A percentile compares a stretch with the other conserved stretches of the same genome.
These are phyloP conservation scores for Eudasyphora cyanicolor DNA, from an alignment of 2,888 invertebrate species.

Conservation along the genomic window DNA sequence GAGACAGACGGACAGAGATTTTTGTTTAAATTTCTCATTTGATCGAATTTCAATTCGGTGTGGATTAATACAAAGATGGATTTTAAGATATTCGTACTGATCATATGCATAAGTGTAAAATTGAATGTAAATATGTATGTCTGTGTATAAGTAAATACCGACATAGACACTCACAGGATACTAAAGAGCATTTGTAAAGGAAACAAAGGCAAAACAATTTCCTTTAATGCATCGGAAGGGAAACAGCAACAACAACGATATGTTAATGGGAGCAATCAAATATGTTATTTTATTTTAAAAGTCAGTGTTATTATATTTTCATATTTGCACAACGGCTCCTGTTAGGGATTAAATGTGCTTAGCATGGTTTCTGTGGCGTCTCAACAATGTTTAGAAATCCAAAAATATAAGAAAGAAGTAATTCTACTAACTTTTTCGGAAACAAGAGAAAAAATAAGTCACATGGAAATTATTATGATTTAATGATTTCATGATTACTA, in stretches of 20 bases:
- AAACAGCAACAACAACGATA: no score
- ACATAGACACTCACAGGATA: neutral
- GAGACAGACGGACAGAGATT: no score
- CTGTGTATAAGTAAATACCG: neutral
- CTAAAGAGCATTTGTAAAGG: neutral
- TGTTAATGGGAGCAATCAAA: neutral
- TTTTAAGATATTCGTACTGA: no score
- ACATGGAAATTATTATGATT: no score
- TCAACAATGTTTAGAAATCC: no score
- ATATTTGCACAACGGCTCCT: neutral
- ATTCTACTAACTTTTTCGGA: no score
- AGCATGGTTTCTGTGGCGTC: no score
- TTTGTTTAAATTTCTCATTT: neutral
- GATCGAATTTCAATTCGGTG: constrained; percentile 9
- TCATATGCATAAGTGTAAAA: neutral
- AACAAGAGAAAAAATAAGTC: no score
- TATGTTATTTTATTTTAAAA: neutral
- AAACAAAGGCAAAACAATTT: neutral
- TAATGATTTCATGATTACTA: no score
- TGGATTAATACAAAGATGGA: constrained; percentile 5
- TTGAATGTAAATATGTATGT: neutral
- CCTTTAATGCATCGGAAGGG: neutral
- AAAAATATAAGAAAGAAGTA: no score
- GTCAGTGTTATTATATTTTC: neutral
- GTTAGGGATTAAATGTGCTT: neutral